phyloP scores from a whole-genome alignment of 2,797 vertebrate species.

The Chromobotia macracanthus region DNA sequence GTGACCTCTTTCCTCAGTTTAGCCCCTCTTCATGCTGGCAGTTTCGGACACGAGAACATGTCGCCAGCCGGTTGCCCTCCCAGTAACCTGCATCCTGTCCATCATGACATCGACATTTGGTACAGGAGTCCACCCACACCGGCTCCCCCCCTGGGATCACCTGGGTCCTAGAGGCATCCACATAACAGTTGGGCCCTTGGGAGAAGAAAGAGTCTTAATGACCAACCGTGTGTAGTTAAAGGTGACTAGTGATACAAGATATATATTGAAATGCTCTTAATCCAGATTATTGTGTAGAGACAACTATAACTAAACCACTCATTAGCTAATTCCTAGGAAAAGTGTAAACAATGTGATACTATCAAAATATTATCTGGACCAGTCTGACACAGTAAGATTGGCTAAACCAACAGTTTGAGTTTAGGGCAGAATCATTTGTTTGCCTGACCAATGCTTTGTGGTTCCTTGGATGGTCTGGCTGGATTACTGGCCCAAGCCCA shows the following conservation, averaged over 20 bases:
- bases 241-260: background rate
- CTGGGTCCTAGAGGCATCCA: constrained; percentile 69
- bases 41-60: constrained; percentile 76
- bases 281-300: background rate
- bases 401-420: background rate
- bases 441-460: background rate
- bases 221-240: background rate
- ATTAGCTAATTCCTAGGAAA: no score
- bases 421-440: background rate
- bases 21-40: constrained; percentile 66
- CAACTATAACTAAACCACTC: no score
- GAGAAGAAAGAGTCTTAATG: background rate
- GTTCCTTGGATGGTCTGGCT: no score
- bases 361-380: no score
- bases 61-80: constrained; percentile 85
- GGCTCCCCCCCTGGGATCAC: constrained; percentile 81
- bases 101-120: constrained; percentile 82
- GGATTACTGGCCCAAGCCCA: background rate
- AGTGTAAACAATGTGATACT: no score
- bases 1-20: constrained; percentile 59
- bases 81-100: constrained; percentile 85
- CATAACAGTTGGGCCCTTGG: constrained; percentile 85
- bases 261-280: background rate
- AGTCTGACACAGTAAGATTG: background rate
- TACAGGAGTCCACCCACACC: constrained; percentile 83